A percentile compares a stretch with the other conserved stretches of the same genome.
Evolutionary conservation across 1,140 invertebrate species (phyloP).

Genomic region (Panagrolaimus sp.): DNA sequence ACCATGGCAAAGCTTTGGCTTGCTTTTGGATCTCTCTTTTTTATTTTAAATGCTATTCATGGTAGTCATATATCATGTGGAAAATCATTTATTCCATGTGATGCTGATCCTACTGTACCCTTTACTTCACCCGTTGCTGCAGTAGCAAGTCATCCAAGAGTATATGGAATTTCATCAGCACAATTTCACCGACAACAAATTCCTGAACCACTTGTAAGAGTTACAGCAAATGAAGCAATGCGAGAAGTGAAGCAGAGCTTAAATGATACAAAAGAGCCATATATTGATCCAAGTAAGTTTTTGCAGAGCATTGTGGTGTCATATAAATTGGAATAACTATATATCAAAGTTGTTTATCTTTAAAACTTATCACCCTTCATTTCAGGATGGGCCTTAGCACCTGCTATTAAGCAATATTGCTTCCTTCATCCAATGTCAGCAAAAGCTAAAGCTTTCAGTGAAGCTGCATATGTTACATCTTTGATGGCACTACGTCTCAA

Average conservation of each 20-base stretch:
- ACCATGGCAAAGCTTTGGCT: too few species aligned
- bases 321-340: too few species aligned
- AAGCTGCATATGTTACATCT: slow-evolving; percentile 32
- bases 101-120: background rate
- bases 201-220: background rate
- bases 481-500: slow-evolving; percentile 31
- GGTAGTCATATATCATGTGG: background rate
- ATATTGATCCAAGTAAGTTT: slow-evolving; percentile 27
- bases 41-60: too few species aligned
- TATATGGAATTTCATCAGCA: background rate
- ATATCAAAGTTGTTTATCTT: too few species aligned
- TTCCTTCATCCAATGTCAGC: slow-evolving; percentile 22
- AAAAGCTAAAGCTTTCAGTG: slow-evolving; percentile 28
- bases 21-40: too few species aligned
- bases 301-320: background rate
- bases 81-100: slow-evolving; percentile 2
- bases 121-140: background rate
- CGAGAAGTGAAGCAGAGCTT: slow-evolving; percentile 25
- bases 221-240: slow-evolving; percentile 22
- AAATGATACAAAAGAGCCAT: slow-evolving; percentile 20
- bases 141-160: background rate
- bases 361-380: slow-evolving; percentile 4
- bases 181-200: slow-evolving; percentile 2
- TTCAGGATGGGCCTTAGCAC: slow-evolving; percentile 29
- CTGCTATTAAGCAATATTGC: slow-evolving; percentile 25